phyloP scores from a whole-genome alignment of 2,113 vertebrate species.

The Oncorhynchus mykiss region DNA sequence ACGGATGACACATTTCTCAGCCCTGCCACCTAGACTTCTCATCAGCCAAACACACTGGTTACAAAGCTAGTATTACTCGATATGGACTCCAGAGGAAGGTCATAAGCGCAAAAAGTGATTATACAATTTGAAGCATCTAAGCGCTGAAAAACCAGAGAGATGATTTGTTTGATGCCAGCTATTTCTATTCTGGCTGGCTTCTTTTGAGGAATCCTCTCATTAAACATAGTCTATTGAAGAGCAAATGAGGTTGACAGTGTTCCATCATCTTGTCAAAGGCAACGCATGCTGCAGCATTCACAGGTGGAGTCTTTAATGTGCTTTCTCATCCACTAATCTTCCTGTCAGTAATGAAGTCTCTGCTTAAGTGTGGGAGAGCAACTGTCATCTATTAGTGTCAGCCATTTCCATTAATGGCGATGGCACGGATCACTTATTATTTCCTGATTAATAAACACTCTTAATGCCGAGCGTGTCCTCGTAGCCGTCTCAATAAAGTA shows the following conservation, averaged over 20 bases:
- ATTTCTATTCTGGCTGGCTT: conserved; percentile 48
- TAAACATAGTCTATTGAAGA: conserved; percentile 67
- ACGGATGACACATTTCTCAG: too few species aligned
- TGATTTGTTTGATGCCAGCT: conserved; percentile 64
- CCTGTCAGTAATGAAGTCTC: conserved; percentile 74
- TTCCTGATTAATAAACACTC: conserved; percentile 77
- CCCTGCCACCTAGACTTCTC: too few species aligned
- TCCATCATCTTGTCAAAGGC: conserved; percentile 66
- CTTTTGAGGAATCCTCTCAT: conserved; percentile 66
- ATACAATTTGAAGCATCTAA: conserved; percentile 42
- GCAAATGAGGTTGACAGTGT: conserved; percentile 70
- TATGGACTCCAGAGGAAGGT: conserved; percentile 14
- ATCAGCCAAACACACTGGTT: too few species aligned
- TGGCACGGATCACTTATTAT: conserved; percentile 74
- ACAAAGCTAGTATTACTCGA: too few species aligned
- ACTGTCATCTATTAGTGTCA: conserved; percentile 70
- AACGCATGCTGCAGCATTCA: conserved; percentile 18
- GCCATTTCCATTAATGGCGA: conserved; percentile 73
- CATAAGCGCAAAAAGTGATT: conserved; percentile 32
- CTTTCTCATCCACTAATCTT: conserved; percentile 70
- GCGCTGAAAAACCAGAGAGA: conserved; percentile 42
- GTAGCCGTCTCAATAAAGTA: conserved; percentile 65
- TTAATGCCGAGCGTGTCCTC: conserved; percentile 52
- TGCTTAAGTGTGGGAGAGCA: conserved; percentile 65
- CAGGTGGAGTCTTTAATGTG: conserved; percentile 62